Evolutionary conservation across 2,113 vertebrate species (phyloP), one percentile per base, ranked within the genome.

Genomic region (Prinia subflava): DNA sequence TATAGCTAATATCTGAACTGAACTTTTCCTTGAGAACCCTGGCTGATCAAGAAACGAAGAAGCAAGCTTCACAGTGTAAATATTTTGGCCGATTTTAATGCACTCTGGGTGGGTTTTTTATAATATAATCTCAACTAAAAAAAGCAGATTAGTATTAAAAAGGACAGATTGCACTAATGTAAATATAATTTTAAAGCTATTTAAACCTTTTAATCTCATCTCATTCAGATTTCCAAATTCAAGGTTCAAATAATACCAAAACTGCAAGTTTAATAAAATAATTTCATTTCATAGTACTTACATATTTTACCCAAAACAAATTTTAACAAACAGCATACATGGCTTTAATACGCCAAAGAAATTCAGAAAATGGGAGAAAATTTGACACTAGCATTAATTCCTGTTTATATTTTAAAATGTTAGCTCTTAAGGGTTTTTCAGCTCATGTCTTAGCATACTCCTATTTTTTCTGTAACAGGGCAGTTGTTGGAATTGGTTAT

Each of bases 1-100:
- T 98, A 97, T 96, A 98, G 98, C 98, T 99, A 99, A 99, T 98
- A 98, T 98, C 97, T 97, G 98, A 98, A 98, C 98, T 97, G 79
- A 98, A 99, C 98, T 99, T 98, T 97, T 97, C 96, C 97, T 96
- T 92, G 93, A 97, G 96, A 98, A 98, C 93, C 97, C 94, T 60
- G 80, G 60, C 89, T 92, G 65, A 79, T 65, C 89, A 94, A 75
- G 71, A 84, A 90, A 79, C 0, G 5, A 97, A 95, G 57, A 89
- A 97, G 63, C 62, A 92, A 95, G 85, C 91, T 95, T 79, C 89
- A 15, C 1, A 39, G 41, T 44, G 55, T 68, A 96, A 80, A 86
- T 55, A 83, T 82, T 82, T 83, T 70, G 56, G 88, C 78, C 22
- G 68, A 57, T 76, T 97, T 97, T 96, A 97, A 94, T 75, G 46